Evolutionary conservation across 2,888 invertebrate species (phyloP).

Genomic region (Camponotus fellah): DNA sequence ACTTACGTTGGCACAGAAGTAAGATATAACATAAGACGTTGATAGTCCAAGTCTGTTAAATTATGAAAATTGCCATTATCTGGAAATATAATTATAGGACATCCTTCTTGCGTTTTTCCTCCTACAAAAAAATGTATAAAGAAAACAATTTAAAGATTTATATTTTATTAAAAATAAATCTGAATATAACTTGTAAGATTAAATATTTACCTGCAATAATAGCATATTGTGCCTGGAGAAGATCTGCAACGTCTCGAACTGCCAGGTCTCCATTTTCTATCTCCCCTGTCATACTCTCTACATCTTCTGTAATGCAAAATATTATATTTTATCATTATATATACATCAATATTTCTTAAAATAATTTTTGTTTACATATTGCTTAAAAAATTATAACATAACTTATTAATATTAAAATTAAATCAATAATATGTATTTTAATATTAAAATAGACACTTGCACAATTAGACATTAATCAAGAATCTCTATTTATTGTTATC

Average conservation of each 20-base stretch:
- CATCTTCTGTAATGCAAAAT: constrained; percentile 84
- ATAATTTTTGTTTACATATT: constrained; percentile 14
- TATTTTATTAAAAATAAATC: constrained; percentile 18
- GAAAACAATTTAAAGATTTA: neutral
- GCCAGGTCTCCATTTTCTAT: constrained; percentile 89
- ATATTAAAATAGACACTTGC: neutral
- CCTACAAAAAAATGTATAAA: constrained; percentile 86
- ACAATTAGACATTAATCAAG: constrained; percentile 13
- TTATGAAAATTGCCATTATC: constrained; percentile 96
- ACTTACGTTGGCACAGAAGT: constrained; percentile 97
- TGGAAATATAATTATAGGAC: constrained; percentile 97
- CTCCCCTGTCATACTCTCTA: constrained; percentile 86
- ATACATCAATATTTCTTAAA: constrained; percentile 10
- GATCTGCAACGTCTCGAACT: constrained; percentile 94
- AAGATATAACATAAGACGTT: constrained; percentile 96
- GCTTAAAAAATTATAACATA: neutral
- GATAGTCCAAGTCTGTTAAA: constrained; percentile 95
- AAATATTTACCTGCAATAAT: constrained; percentile 91
- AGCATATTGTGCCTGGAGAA: constrained; percentile 95
- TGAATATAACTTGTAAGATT: neutral
- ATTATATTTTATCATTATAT: constrained; percentile 47
- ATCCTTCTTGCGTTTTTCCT: constrained; percentile 97
- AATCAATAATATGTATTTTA: constrained; percentile 5
- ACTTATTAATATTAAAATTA: neutral
- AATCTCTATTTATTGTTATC: neutral